Percentiles rank a stretch among this genome's conserved stretches.
Conservation (phyloP, 1,140 invertebrate genomes). For the Leptinotarsa undecemlineata region DNA sequence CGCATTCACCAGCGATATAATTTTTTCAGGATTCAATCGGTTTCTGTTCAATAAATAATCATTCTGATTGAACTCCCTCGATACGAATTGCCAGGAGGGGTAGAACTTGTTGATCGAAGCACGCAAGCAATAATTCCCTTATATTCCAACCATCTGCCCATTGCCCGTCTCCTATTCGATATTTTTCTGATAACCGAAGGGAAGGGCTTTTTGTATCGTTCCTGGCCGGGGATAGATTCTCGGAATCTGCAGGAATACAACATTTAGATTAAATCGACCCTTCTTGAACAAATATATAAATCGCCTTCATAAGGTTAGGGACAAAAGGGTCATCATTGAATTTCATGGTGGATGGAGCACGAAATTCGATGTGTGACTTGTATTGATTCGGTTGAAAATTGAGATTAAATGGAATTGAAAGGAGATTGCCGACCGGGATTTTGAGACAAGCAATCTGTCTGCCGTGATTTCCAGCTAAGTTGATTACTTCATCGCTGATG, state of each 20-base stretch:
- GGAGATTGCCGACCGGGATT: not conserved
- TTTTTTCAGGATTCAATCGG: too few species aligned
- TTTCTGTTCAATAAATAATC: too few species aligned
- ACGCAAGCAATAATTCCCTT: not conserved
- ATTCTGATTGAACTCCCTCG: not conserved
- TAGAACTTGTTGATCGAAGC: not conserved
- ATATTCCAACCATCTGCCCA: not conserved
- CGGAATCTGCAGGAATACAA: not conserved
- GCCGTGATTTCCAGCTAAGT: not conserved
- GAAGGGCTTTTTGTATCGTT: not conserved
- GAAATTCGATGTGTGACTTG: constrained; percentile 26
- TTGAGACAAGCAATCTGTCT: not conserved
- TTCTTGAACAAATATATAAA: constrained; percentile 19
- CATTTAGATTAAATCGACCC: not conserved
- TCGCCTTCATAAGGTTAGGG: constrained; percentile 12
- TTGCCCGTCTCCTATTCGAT: not conserved
- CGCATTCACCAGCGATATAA: too few species aligned
- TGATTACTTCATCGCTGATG: not conserved
- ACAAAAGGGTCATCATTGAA: constrained; percentile 21
- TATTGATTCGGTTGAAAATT: constrained; percentile 19
- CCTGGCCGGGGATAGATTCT: not conserved
- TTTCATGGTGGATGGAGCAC: constrained; percentile 21
- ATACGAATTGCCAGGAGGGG: not conserved
- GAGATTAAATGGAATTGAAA: not conserved
- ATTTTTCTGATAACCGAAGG: not conserved